Evolutionary conservation across 92 coral and sea anemone species (phyloP), one percentile per base, ranked within the genome.

Genomic region (Parazoanthus atlanticus): DNA sequence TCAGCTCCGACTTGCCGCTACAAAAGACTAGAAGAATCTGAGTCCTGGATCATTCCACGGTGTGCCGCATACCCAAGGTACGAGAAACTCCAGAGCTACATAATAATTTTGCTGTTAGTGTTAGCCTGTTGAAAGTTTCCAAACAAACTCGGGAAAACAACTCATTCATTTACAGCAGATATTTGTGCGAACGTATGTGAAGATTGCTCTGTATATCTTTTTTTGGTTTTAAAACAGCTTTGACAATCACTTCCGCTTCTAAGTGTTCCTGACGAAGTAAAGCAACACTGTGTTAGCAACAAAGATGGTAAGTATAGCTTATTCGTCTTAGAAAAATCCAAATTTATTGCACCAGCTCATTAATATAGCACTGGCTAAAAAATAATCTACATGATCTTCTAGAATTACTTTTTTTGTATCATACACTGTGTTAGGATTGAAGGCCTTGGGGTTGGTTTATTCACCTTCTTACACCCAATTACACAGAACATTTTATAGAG

Each of bases 301-400:
- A 46, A 23, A 30, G 33, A 80, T 80, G 84, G 84, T 80, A 80
- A 29, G 84, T 54, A n/a, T 77, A 25, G 6, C 3, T 43, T 77
- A n/a, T 26, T 41, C 36, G 65, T 56, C 21, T 56, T 56, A 16
- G 3, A 2, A 56, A 56, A 56, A 56, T 15, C 65, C 19, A 16
- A 56, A 15, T 21, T 61, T 61, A 0, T 61, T n/a, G 69, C 69
- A 61, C 28, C 69, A 61, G 28, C n/a, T 61, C 69, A 61, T 19
- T 21, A n/a, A n/a, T n/a, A 61, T 25, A 61, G 8, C 3, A 61
- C 69, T 61, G 8, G 69, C 69, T 61, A 19, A 19, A 25, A 61
- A 61, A 61, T 19, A 61, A 61, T 23, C 69, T 23, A 61, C 69
- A 61, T 4, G 69, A 28, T 61, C n/a, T 61, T 61, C 69, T 61